Base-by-base conservation (phyloP, 92 coral and sea anemone genomes). In the Phymanthus crucifer region DNA sequence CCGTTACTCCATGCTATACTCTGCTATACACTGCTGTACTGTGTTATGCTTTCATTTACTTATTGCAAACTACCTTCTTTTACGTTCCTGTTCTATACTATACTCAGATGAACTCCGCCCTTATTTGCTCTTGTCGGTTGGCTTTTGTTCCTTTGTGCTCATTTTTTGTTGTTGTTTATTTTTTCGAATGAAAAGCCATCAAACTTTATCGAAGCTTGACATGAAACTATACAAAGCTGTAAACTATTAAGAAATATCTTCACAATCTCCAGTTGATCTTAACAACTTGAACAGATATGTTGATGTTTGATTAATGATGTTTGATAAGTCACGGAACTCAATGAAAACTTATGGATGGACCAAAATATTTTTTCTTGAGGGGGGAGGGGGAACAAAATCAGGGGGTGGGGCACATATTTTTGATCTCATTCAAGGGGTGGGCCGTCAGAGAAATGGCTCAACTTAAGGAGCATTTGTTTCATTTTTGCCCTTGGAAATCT, bases 321-420 rank as follows among this genome's bases (percentile, higher is more conserved):
- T 61, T 12, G 68, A 61, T 61, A 61, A 61, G 68, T 61, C 68
- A 61, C 68, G 36, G 35, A 61, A 24, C 26, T 61, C n/a, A n/a
- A n/a, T n/a, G n/a, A n/a, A n/a, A n/a, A n/a, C n/a, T n/a, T n/a
- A n/a, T n/a, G n/a, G n/a, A n/a, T n/a, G n/a, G n/a, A n/a, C n/a
- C n/a, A n/a, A n/a, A n/a, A n/a, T n/a, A n/a, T n/a, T n/a, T n/a
- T n/a, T n/a, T n/a, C n/a, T n/a, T n/a, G n/a, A n/a, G n/a, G n/a
- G n/a, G n/a, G n/a, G n/a, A n/a, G n/a, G n/a, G n/a, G n/a, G n/a
- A n/a, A n/a, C n/a, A n/a, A n/a, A n/a, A n/a, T n/a, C n/a, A n/a
- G n/a, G 50, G 50, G 50, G 16, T 45, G 16, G 50, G 50, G n/a
- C n/a, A n/a, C n/a, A n/a, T n/a, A n/a, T n/a, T n/a, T n/a, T n/a